phyloP scores from a whole-genome alignment of 2,113 vertebrate species.

The Rhineura floridana region DNA sequence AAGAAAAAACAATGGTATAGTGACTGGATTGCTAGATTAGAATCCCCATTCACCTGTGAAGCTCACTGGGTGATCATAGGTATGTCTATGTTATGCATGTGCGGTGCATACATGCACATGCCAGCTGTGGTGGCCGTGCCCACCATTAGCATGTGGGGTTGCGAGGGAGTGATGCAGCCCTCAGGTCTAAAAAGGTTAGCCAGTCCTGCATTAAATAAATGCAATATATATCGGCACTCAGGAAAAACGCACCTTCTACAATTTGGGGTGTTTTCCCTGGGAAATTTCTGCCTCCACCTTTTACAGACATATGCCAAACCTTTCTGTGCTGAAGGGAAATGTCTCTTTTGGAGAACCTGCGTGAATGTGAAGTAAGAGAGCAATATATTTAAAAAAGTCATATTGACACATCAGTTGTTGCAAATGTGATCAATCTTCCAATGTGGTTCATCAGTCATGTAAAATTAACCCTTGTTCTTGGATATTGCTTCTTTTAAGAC shows the following conservation, averaged over 20 bases:
- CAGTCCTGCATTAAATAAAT: too few relatives aligned
- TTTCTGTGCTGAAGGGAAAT: neutral
- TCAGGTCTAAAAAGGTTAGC: too few relatives aligned
- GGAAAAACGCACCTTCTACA: neutral
- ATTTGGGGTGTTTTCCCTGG: neutral
- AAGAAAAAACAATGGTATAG: neutral
- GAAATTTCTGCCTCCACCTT: neutral
- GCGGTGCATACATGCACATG: too few relatives aligned
- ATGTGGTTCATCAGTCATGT: neutral
- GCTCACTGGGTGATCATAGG: neutral
- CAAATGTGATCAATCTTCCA: neutral
- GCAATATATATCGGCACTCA: neutral
- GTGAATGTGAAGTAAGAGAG: neutral
- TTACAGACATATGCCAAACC: neutral
- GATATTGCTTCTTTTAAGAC: neutral
- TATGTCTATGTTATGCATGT: neutral
- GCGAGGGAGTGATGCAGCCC: too few relatives aligned
- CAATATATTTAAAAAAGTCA: neutral
- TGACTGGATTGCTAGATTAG: neutral
- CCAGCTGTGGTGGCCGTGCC: too few relatives aligned
- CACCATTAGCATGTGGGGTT: too few relatives aligned
- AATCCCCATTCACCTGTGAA: neutral
- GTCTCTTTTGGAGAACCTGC: neutral
- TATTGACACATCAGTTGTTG: neutral
- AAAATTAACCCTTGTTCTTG: neutral